Percentiles rank a stretch among this genome's conserved stretches.
Evolutionary conservation across 2,113 vertebrate genomes (phyloP).

Genomic region (Pungitius pungitius): DNA sequence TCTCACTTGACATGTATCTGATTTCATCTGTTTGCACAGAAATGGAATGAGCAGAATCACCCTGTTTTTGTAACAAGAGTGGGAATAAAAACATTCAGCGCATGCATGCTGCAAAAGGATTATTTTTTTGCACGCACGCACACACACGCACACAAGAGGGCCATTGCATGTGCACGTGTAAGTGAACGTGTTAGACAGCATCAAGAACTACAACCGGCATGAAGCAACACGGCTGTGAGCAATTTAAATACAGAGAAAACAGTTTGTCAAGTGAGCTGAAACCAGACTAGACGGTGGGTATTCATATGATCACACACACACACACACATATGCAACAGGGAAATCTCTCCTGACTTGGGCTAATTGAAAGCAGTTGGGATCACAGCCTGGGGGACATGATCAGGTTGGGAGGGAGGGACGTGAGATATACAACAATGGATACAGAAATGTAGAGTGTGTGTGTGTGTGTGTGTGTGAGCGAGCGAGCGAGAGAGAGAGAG

Average conservation of each 20-base stretch:
- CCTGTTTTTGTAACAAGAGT: constrained; percentile 8
- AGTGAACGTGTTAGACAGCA: not conserved
- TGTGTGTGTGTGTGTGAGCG: not conserved
- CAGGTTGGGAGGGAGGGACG: not conserved
- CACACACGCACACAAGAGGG: not conserved
- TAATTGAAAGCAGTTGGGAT: constrained; percentile 12
- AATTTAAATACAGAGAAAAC: constrained; percentile 13
- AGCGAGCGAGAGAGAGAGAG: no score
- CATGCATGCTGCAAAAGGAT: not conserved
- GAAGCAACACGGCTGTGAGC: constrained; percentile 1
- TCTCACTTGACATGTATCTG: not conserved
- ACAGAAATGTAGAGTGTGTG: not conserved
- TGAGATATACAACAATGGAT: no score
- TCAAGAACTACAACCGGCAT: no score
- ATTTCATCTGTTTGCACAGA: constrained; percentile 19
- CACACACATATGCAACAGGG: not conserved
- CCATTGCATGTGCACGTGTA: not conserved
- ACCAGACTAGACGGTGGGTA: not conserved
- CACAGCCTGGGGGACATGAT: not conserved
- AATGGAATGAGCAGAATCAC: not conserved
- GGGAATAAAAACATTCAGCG: not conserved
- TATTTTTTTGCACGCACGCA: not conserved
- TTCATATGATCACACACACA: not conserved
- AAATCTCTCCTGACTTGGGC: not conserved
- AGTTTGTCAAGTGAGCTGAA: constrained; percentile 6